Base-by-base conservation (phyloP, 2,888 invertebrate species). In the Apoderus coryli region DNA sequence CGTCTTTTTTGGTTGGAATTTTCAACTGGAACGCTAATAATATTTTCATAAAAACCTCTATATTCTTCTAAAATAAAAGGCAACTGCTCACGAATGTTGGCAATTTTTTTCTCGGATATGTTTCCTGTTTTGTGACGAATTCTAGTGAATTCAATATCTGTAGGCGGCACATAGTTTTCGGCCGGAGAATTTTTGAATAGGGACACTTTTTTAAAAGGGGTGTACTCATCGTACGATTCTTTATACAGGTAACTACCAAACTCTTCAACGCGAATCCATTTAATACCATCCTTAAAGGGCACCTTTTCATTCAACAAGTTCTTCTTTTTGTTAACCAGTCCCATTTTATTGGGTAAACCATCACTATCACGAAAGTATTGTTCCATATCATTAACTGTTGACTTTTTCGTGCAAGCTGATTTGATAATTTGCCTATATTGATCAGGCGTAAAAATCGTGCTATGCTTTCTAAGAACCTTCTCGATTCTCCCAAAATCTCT, bases 401-500 rank as follows among this genome's bases (percentile, higher is more conserved):
- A 29, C 36, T 46, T 42, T 22, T 39, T 44, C 29, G 31, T 42
- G 25, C 38, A 33, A n/a, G 42, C 36, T 25, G 22, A 37, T 11
- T 16, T 26, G 15, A 44, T 46, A 13, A 48, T 46, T 27, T 43
- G 38, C 30, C 44, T 31, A 36, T 50, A 50, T 36, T 45, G 37
- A 16, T 46, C 47, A 32, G 48, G 43, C 11, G 37, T 29, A 39
- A 42, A 45, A 13, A 48, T 34, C 29, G 44, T 43, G 27, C 44
- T 46, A 40, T 49, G 40, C 32, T 41, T 45, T 12, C 47, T 28
- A 13, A 49, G 28, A 19, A 43, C 35, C 33, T 50, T 51, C 41
- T 50, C 46, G 16, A 48, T 49, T 14, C 42, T 31, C 19, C 48
- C 47, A 42, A 50, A 50, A 43, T 53, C 48, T 33, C 49, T 22